Base-by-base conservation (phyloP, 2,797 vertebrate species). In the Petrocephalus sullivani region DNA sequence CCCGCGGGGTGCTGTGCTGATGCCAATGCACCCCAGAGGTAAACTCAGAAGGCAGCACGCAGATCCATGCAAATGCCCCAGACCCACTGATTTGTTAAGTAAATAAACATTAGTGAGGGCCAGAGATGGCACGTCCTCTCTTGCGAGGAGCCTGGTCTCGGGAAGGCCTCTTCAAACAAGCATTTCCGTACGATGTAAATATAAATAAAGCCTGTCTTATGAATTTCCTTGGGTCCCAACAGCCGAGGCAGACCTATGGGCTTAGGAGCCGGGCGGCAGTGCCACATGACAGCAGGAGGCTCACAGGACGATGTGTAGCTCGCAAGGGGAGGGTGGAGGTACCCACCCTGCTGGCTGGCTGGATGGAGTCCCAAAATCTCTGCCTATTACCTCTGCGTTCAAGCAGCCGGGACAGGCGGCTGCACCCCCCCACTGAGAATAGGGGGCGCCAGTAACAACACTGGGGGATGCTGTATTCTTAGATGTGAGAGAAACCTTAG, bases 21-120 rank as follows among this genome's bases (percentile, higher is more conserved):
- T 0, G 19, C n/a, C 5, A 12, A 23, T 1, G 10, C 19, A 1
- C n/a, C 16, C n/a, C 78, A 83, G 78, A 23, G 46, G 19, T 4
- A 53, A 49, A 51, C n/a, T 10, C 41, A 53, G 78, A n/a, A 83
- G 19, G 49, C 41, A n/a, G 41, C n/a, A 53, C 9, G n/a, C 78
- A 21, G 2, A 53, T 21, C 19, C 49, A 83, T 53, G 78, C 16
- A 53, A 83, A 83, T 53, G 41, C 10, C 78, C 8, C 78, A 10
- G 78, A 16, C 46, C 41, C 7, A 46, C 19, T 21, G 16, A 49
- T 83, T 83, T 83, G 78, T 3, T 23, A 82, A 51, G 78, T 51
- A 82, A 82, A 82, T 51, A 21, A 51, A 82, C 41, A 82, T 82
- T 82, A 21, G 78, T n/a, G 51, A 53, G 78, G n/a, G n/a, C 2